These are phyloP conservation scores for Drosophila mayaguana DNA, from an alignment of 2,888 invertebrate species.

Conservation along the genomic window DNA sequence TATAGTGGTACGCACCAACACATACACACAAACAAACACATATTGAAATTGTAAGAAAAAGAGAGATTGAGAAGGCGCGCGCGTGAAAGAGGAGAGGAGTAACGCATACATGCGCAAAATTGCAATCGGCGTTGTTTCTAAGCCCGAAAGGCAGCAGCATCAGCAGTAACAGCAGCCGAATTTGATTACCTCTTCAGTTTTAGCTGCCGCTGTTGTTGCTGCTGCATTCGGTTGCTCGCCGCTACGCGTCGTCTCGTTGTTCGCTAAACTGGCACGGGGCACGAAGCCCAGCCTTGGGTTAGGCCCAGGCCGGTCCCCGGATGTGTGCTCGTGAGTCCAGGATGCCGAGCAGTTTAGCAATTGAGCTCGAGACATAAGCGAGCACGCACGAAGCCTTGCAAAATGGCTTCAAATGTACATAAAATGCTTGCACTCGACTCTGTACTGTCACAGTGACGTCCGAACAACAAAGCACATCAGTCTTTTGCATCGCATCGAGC, in stretches of 20 bases:
- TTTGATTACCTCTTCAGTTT: conserved; percentile 4
- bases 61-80: neutral
- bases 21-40: neutral
- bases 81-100: neutral
- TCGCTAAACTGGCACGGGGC: neutral
- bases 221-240: conserved; percentile 5
- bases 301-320: neutral
- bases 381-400: conserved; percentile 11
- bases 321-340: conserved; percentile 1
- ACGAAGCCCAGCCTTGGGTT: neutral
- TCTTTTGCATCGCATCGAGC: neutral
- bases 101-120: conserved; percentile 22
- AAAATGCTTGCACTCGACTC: conserved; percentile 15
- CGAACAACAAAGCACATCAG: neutral
- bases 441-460: conserved; percentile 15
- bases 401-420: conserved; percentile 7
- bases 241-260: neutral
- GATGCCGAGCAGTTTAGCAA: conserved; percentile 11
- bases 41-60: neutral
- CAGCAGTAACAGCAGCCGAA: conserved; percentile 7
- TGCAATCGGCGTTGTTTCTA: conserved; percentile 49
- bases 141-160: conserved; percentile 20
- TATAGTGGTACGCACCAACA: conserved; percentile 2
- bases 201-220: neutral
- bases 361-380: neutral